Percentiles rank a stretch among this genome's conserved stretches.
phyloP scores from a whole-genome alignment of 2,797 vertebrate species.

The Aplochiton taeniatus region DNA sequence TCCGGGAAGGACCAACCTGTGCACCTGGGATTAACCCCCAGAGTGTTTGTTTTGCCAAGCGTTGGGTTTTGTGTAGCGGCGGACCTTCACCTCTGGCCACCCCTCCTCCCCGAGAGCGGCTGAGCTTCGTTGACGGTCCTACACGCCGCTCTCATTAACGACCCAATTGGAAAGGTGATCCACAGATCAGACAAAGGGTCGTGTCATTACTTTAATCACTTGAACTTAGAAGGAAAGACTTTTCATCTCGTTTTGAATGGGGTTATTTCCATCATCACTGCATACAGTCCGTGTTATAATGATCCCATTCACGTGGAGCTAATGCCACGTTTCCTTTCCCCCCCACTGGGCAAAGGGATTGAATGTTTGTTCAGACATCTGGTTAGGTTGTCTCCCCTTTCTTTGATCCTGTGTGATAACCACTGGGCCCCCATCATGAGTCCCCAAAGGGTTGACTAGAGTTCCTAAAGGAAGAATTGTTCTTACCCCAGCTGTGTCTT shows the following conservation, averaged over 20 bases:
- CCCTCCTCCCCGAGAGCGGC: too few relatives aligned
- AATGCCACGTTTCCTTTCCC: slow-evolving; percentile 34
- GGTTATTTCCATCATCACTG: not conserved
- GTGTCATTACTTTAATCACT: too few relatives aligned
- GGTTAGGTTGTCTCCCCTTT: slow-evolving; percentile 37
- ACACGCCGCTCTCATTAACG: too few relatives aligned
- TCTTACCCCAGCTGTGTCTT: slow-evolving; percentile 66
- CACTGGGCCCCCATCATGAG: slow-evolving; percentile 31
- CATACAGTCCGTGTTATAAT: slow-evolving; percentile 30
- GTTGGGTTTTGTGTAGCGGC: slow-evolving; percentile 56
- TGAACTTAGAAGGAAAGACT: too few relatives aligned
- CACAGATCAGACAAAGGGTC: too few relatives aligned
- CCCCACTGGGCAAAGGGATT: slow-evolving; percentile 37
- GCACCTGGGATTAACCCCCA: slow-evolving; percentile 66
- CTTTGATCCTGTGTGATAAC: slow-evolving; percentile 57
- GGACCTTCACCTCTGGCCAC: too few relatives aligned
- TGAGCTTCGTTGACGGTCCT: too few relatives aligned
- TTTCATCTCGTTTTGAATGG: too few relatives aligned
- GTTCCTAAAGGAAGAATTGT: slow-evolving; percentile 53
- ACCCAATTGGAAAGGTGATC: too few relatives aligned
- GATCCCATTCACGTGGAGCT: slow-evolving; percentile 30
- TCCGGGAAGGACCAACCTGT: slow-evolving; percentile 71
- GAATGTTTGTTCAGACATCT: slow-evolving; percentile 38
- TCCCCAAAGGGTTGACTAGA: slow-evolving; percentile 30
- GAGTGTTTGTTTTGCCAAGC: slow-evolving; percentile 32